Base-by-base conservation (phyloP, 1,140 invertebrate species). In the Pectinophora gossypiella region DNA sequence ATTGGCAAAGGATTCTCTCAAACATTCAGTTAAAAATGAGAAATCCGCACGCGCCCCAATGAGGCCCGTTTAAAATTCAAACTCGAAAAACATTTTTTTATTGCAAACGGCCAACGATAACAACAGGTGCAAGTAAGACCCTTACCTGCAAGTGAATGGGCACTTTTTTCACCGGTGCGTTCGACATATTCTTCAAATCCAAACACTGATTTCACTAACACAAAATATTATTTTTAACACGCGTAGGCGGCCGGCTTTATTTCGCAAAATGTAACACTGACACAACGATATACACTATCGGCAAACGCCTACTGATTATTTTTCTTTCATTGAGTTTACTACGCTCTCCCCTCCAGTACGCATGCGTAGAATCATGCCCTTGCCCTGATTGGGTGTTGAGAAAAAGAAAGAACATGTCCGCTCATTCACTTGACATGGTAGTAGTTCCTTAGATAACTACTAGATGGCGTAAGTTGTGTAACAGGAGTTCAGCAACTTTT, bases 81-180 rank as follows among this genome's bases (percentile, higher is more conserved):
- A 32, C n/a, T n/a, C n/a, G n/a, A n/a, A n/a, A n/a, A 2, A 32
- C 27, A 32, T 32, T 32, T 32, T 23, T 32, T 32, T 32, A 32
- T 32, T 40, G 36, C 36, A 15, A 40, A 40, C n/a, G 23, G 23
- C 7, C 42, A 44, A 44, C 42, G 15, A 44, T 20, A 44, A 16
- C 21, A 47, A 47, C 45, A 23, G 45, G 45, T 16, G 23, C 23
- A 32, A 27, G 18, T 22, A 10, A 45, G 18, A 20, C 5, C 10
- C 90, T 89, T 88, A 96, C 95, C 93, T 97, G 96, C 69, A 98
- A 90, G 88, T 97, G 96, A 83, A 98, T 96, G 23, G 96, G 96
- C 44, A 98, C 95, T 88, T 97, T 97, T 87, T 97, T 97, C 58
- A 97, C 95, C 54, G 95, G 90, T 38, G 85, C 87, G 66, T 69